Evolutionary conservation across 2,888 invertebrate species (phyloP).

Genomic region (Chrysodeixis includens): DNA sequence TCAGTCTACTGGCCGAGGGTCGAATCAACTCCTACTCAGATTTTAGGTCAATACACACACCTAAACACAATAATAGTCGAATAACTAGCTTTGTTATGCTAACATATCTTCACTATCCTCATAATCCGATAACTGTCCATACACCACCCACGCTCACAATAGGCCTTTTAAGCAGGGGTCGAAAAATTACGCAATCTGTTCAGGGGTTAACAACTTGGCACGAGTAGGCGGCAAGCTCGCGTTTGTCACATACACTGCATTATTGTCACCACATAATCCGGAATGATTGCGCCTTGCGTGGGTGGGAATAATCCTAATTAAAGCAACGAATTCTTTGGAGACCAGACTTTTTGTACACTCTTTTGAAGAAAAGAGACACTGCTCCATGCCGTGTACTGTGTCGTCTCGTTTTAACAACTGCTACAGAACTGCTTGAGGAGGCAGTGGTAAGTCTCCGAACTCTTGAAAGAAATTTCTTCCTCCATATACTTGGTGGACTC

Average conservation of each 20-base stretch:
- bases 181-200: slow-evolving; percentile 40
- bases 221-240: slow-evolving; percentile 35
- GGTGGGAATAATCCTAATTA: slow-evolving; percentile 13
- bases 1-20: neutral
- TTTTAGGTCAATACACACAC: neutral
- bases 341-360: neutral
- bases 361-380: neutral
- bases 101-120: neutral
- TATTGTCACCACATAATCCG: slow-evolving; percentile 33
- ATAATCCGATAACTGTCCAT: slow-evolving; percentile 6
- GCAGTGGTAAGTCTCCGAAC: too few relatives aligned
- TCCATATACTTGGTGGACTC: too few relatives aligned
- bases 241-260: slow-evolving; percentile 38
- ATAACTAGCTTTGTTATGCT: neutral
- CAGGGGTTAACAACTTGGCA: slow-evolving; percentile 15
- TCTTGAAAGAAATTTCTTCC: too few relatives aligned
- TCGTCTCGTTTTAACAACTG: too few relatives aligned
- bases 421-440: too few relatives aligned
- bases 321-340: neutral
- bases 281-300: slow-evolving; percentile 29
- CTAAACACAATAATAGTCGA: neutral
- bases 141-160: neutral
- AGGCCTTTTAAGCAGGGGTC: slow-evolving; percentile 8
- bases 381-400: too few relatives aligned
- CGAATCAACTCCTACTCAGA: neutral